Evolutionary conservation across 2,113 vertebrate genomes (phyloP), one percentile per base, ranked within the genome.

Genomic region (Podilymbus podiceps): DNA sequence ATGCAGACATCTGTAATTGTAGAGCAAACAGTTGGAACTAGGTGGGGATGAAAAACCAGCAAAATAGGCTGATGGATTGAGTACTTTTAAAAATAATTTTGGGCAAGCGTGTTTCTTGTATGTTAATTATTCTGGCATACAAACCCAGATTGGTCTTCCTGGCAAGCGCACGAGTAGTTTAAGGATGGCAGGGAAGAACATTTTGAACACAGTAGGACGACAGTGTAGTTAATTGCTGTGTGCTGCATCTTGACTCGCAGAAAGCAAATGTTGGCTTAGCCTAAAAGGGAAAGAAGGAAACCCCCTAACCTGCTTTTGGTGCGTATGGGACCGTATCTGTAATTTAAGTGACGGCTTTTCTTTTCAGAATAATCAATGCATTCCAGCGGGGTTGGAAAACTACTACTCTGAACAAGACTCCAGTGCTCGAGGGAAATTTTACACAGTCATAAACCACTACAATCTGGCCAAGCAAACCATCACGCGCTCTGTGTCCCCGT

Each of bases 361-460:
- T 90, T 97, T 97, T 80, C 46, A 99, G 99, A 99, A 99, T 93
- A 98, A 99, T 38, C 99, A 99, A 47, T 99, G 99, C 98, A 98
- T 99, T 97, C 99, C 99, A 30, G 98, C 98, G 22, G 99, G 99
- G 88, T 97, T 99, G 96, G 99, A 99, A 93, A 98, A 98, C 97
- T 99, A 98, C 98, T 99, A 99, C 84, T 98, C 99, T 5, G 99
- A 99, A 81, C 99, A 99, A 97, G 99, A 98, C 71, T 98, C 99
- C 84, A 98, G 96, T 1, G 97, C 99, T 79, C 98, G 99, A 69
- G 99, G 99, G 86, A 99, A 99, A 38, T 98, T 99, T 95, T 99
- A 99, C 95, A 99, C 99, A 4, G 98, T 99, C 97, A 99, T 99
- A 96, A 99, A 99, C 98, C 99, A 99, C 98, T 99, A 99, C 98